Percentiles rank a stretch among this genome's conserved stretches.
phyloP scores from a whole-genome alignment of 1,140 invertebrate genomes.

The Ceratina calcarata region DNA sequence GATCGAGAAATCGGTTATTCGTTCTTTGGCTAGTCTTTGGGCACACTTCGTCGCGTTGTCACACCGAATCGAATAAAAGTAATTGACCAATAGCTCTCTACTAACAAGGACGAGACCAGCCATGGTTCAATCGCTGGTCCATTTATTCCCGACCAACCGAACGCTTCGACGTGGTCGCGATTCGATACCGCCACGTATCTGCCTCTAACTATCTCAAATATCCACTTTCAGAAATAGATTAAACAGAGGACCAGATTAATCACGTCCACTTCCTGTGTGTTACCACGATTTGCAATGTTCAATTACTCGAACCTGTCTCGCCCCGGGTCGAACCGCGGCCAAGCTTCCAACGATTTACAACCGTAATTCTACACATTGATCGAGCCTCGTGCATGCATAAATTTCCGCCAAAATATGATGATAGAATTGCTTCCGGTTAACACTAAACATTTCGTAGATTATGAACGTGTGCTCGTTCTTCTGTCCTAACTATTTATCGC shows the following conservation, averaged over 20 bases:
- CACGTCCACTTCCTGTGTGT: neutral
- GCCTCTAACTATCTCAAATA: neutral
- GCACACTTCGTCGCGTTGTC: too few species aligned
- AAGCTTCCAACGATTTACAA: neutral
- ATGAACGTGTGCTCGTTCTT: too few species aligned
- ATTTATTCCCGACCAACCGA: neutral
- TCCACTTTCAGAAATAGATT: conserved; percentile 11
- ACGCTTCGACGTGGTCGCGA: neutral
- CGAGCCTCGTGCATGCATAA: too few species aligned
- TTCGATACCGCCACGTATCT: neutral
- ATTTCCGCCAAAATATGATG: too few species aligned
- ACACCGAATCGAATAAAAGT: too few species aligned
- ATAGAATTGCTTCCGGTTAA: too few species aligned
- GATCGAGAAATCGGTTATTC: too few species aligned
- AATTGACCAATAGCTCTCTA: too few species aligned
- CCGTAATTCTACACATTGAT: too few species aligned
- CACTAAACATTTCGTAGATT: too few species aligned
- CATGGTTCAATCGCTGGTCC: neutral
- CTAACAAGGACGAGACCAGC: neutral
- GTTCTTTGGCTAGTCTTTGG: too few species aligned
- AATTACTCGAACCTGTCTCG: neutral
- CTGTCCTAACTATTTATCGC: too few species aligned
- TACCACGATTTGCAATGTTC: neutral
- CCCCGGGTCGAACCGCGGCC: neutral
- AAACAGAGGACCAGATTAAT: neutral